Evolutionary conservation across 2,888 invertebrate species (phyloP), one percentile per base, ranked within the genome.

Genomic region (Drosophila neotestacea): DNA sequence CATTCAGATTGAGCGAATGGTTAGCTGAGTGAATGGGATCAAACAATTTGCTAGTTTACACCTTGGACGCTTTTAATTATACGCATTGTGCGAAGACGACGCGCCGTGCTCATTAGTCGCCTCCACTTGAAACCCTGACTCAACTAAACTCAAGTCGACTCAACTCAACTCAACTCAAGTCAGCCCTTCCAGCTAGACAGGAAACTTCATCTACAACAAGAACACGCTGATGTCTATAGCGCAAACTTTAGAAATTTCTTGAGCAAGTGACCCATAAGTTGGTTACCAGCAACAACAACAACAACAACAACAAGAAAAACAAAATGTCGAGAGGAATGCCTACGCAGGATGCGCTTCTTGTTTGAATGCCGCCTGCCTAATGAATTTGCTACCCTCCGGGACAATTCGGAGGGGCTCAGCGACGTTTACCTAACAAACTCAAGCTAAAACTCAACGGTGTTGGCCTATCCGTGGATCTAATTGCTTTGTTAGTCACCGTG

Each of bases 41-140:
- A 84, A 84, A 89, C 88, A 84, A 89, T 84, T 84, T 87, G 85
- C 89, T 84, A 89, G 89, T 89, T 84, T 84, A 84, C 84, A 84
- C 84, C 89, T 84, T 81, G 89, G 85, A 86, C 85, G 81, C 89
- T 78, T 84, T 84, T 84, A 84, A 84, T 89, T 84, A 84, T 81
- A 85, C 69, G 76, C 81, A 89, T 84, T 88, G 89, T 88, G 62
- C 51, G 55, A 61, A 51, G 51, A 70, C 42, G 70, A 42, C 30
- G 62, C 64, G 64, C 50, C 62, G 58, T 42, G 61, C 89, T 84
- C 84, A 84, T 84, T 84, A 84, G 89, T 65, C 71, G 66, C 76
- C 66, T 63, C 48, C 70, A 59, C 64, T 65, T 10, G 1, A 38
- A n/a, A 13, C 27, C 13, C 11, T 6, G 30, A 30, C 6, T 30